Evolutionary conservation across 2,113 vertebrate species (phyloP), one percentile per base, ranked within the genome.

Genomic region (Varanus salvator): DNA sequence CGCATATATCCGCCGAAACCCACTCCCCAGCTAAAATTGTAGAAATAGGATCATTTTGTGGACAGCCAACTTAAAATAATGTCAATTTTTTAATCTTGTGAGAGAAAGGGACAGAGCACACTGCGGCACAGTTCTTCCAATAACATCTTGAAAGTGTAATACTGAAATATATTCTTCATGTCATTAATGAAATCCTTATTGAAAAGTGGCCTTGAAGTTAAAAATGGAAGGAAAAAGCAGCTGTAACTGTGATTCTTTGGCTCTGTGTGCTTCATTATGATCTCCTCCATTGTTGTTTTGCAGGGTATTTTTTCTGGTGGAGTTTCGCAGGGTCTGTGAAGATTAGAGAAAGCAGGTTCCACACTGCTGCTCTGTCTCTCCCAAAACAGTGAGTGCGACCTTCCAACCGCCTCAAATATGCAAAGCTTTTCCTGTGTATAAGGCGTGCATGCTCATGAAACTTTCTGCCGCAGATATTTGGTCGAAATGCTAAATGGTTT

Each of bases 121-220:
- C 92, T 88, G 75, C 87, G 82, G 34, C 80, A 34, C 95, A 89
- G 60, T 72, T 91, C 96, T 96, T 96, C 92, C 95, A 97, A 90
- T 94, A 97, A 94, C 95, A 96, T 97, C 96, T 97, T 96, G 96
- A 97, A 95, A 92, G 95, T 96, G 91, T 96, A 96, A 96, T 94
- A 96, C 93, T 96, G 89, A 86, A 95, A 78, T 87, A 95, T 80
- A 96, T 96, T 96, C 95, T 96, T 94, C 94, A 92, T 96, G 94
- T 93, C 95, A 93, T 94, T 97, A 97, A 97, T 97, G 95, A 95
- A 95, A 97, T 75, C 95, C 96, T 96, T 87, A 95, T 96, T 97
- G 93, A 85, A 88, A 85, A 74, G 80, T 92, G 93, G 95, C 91
- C 95, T 97, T 94, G 93, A 95, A 96, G 92, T 83, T 89, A 84